Base-by-base conservation (phyloP, 2,797 vertebrate species). In the Heteromormyrus szaboi region DNA sequence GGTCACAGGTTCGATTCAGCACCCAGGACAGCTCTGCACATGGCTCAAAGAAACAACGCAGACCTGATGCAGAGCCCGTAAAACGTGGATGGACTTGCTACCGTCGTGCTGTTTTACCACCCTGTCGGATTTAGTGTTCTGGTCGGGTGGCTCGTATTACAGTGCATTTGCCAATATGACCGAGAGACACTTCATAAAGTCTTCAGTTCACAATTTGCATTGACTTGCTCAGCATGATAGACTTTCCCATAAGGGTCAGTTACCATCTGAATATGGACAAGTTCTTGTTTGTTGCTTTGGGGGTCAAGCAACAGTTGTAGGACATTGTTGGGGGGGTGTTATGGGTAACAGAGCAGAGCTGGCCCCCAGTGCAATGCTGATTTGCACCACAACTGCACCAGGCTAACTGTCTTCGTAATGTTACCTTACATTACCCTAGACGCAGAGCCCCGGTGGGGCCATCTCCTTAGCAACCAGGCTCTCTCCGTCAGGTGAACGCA, bases 11-110 rank as follows among this genome's bases (percentile, higher is more conserved):
- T 44, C 19, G 50, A 37, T 87, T 89, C 89, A 89, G 89, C 44
- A 89, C 89, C 88, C 76, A n/a, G 85, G 84, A 90, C 72, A 89
- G 89, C 85, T 86, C 62, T 79, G n/a, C 4, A 14, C 12, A 1
- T 79, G 62, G 37, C 48, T 7, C 19, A 19, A 29, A 85, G 83
- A 85, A 48, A 25, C 9, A 22, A 8, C 48, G 19, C 46, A 29
- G 81, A 85, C 46, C 76, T 46, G 41, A 46, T 3, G 33, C 68
- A 14, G 33, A 76, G 68, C 65, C 62, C 25, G 12, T 68, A 33
- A 46, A 81, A 37, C 6, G 5, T 59, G 54, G 56, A 62, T 25
- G 56, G 59, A 65, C 25, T 25, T 41, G 37, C 44, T n/a, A 11
- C 44, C 17, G 9, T 83, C 3, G 44, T 22, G 17, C 79, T 12